Evolutionary conservation across 2,113 vertebrate genomes (phyloP).

Genomic region (Chaetorhynchus papuensis): DNA sequence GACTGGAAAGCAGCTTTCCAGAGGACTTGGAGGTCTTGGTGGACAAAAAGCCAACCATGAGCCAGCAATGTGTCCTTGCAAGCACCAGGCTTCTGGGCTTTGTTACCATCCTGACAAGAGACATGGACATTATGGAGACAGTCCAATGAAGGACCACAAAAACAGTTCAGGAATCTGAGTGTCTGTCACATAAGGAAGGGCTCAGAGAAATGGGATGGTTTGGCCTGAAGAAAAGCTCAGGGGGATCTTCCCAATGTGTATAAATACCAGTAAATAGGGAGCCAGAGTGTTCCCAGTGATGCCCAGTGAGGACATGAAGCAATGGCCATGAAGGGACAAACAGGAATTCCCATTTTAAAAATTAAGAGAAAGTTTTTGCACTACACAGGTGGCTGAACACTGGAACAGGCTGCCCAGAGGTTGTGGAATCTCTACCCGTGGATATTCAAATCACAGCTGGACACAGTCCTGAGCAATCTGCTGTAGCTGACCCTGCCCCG

Average conservation of each 20-base stretch:
- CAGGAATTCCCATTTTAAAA: background rate
- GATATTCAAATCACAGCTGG: background rate
- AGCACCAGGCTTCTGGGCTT: background rate
- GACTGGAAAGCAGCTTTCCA: background rate
- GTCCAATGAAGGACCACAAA: background rate
- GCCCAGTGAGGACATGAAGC: background rate
- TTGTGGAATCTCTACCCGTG: background rate
- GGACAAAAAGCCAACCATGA: background rate
- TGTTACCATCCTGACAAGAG: background rate
- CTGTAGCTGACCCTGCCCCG: background rate
- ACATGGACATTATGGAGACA: background rate
- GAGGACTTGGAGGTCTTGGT: background rate
- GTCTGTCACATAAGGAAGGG: background rate
- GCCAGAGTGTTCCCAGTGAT: background rate
- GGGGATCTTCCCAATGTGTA: background rate
- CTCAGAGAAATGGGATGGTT: background rate
- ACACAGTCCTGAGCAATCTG: background rate
- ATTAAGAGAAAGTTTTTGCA: background rate
- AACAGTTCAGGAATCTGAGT: background rate
- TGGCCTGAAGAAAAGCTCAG: background rate
- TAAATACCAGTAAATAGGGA: background rate
- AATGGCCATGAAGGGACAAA: background rate
- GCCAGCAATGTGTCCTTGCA: background rate
- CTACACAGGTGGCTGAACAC: fast-evolving
- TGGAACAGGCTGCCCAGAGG: background rate